A percentile compares a stretch with the other conserved stretches of the same genome.
Evolutionary conservation across 2,797 vertebrate species (phyloP).

Genomic region (Enteromius viviparus): DNA sequence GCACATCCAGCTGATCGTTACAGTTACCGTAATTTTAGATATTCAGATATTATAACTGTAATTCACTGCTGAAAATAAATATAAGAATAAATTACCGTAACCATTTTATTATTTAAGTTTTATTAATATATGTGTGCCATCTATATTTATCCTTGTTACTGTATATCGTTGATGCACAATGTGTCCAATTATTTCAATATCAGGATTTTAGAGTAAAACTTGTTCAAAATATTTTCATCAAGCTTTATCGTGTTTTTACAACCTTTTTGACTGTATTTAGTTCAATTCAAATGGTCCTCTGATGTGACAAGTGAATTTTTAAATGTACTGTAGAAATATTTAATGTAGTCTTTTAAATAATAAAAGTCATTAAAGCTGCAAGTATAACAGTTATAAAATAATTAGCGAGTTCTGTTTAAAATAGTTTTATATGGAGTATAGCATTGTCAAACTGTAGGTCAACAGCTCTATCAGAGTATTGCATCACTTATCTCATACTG

Average conservation of each 20-base stretch:
- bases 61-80: background rate
- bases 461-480: constrained; percentile 15
- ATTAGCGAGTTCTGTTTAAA: background rate
- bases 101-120: background rate
- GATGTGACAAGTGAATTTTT: background rate
- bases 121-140: background rate
- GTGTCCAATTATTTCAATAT: background rate
- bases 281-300: background rate
- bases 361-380: background rate
- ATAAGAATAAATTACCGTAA: background rate
- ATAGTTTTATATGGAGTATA: constrained; percentile 1
- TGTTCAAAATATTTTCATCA: background rate
- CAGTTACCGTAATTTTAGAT: background rate
- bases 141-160: background rate
- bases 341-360: constrained; percentile 14
- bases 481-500: background rate
- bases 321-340: background rate
- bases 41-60: background rate
- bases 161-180: background rate
- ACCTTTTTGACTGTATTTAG: background rate
- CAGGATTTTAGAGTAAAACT: background rate
- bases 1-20: too few species aligned
- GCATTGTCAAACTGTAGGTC: constrained; percentile 1
- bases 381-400: constrained; percentile 5
- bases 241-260: background rate